Evolutionary conservation across 1,140 invertebrate genomes (phyloP).

Genomic region (Neoseiulus cucumeris): DNA sequence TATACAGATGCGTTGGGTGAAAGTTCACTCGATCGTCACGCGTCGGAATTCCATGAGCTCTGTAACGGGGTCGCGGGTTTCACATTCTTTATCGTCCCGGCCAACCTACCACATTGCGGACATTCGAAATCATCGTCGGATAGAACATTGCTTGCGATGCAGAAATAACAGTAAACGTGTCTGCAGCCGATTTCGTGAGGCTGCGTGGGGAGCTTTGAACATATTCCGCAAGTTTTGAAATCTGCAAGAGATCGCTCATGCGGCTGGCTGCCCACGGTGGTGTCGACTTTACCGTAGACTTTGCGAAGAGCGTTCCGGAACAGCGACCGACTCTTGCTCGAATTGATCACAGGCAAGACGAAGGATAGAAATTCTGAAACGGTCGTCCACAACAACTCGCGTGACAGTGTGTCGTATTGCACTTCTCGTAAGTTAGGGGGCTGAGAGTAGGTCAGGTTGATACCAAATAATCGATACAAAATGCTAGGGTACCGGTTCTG

Average conservation of each 20-base stretch:
- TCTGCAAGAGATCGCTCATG: not conserved
- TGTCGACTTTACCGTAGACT: not conserved
- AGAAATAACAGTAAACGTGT: constrained; percentile 6
- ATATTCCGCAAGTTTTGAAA: not conserved
- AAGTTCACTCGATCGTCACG: too few species aligned
- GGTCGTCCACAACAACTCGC: not conserved
- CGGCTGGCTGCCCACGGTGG: not conserved
- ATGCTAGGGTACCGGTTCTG: not conserved
- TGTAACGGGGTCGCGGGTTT: not conserved
- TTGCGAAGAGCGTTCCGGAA: not conserved
- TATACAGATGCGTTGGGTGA: too few species aligned
- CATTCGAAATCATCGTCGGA: constrained; percentile 3
- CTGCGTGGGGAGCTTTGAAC: not conserved
- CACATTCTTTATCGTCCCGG: not conserved
- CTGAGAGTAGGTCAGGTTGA: not conserved
- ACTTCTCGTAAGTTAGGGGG: not conserved
- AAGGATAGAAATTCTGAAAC: not conserved
- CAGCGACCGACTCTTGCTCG: not conserved
- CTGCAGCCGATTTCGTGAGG: constrained; percentile 6
- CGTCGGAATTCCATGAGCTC: too few species aligned
- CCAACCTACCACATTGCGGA: not conserved
- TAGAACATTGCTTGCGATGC: not conserved
- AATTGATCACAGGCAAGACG: not conserved
- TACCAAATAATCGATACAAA: not conserved
- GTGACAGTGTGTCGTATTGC: not conserved